Conservation (phyloP, 2,113 vertebrate species). For the Acrocephalus kingi region DNA sequence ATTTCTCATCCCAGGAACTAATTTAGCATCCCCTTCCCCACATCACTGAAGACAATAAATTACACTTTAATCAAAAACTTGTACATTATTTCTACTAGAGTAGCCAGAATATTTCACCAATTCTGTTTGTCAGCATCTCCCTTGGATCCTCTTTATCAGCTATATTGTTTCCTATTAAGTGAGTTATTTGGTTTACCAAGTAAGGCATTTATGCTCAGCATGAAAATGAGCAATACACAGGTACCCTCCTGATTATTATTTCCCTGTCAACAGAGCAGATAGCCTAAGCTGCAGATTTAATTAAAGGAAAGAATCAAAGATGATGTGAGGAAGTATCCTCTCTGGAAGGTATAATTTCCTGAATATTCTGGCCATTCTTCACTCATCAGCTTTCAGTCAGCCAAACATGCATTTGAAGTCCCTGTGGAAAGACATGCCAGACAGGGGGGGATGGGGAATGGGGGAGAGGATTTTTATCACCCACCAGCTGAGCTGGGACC, state of each 20-base stretch:
- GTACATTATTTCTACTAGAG: slow-evolving; percentile 23
- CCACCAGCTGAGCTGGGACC: neutral
- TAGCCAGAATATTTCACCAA: slow-evolving; percentile 12
- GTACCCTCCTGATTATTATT: neutral
- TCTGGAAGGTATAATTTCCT: neutral
- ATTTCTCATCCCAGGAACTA: slow-evolving; percentile 20
- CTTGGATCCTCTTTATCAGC: slow-evolving; percentile 43
- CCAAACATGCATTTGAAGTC: neutral
- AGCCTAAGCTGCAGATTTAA: neutral
- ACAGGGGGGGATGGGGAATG: neutral
- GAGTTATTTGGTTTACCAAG: slow-evolving; percentile 17
- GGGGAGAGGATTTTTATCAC: neutral
- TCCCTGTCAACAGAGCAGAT: neutral
- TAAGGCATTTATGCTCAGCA: neutral
- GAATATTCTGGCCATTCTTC: neutral
- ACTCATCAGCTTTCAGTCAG: neutral
- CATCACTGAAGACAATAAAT: slow-evolving; percentile 33
- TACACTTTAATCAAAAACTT: slow-evolving; percentile 51
- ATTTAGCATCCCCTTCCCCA: slow-evolving; percentile 15
- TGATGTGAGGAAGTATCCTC: neutral
- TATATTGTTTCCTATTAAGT: slow-evolving; percentile 41
- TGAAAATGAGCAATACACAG: slow-evolving; percentile 9
- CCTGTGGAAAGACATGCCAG: neutral
- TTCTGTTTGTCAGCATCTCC: slow-evolving; percentile 12
- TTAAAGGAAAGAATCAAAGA: neutral